Percentiles rank a stretch among this genome's conserved stretches.
phyloP scores from a whole-genome alignment of 37 sponge, comb jelly and placozoan species.

The Ianthella basta region DNA sequence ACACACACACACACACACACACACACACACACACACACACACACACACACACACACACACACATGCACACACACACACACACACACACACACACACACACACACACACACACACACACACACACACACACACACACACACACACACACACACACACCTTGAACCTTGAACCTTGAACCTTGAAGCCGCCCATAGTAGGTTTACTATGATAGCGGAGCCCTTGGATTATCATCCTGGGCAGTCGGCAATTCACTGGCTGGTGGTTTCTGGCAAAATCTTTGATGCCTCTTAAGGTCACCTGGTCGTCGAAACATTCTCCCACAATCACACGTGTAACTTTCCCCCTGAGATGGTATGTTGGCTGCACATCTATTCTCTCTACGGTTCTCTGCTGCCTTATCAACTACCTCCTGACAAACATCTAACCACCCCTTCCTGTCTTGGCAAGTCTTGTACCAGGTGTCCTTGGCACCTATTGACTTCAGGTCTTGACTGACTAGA shows the following conservation, averaged over 20 bases:
- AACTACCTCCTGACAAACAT: constrained; percentile 12
- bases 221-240: neutral
- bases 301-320: neutral
- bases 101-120: no score
- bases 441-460: no score
- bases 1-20: constrained; percentile 18
- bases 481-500: constrained; percentile 21
- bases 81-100: no score
- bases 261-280: neutral
- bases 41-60: constrained; percentile 7
- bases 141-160: no score
- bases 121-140: no score
- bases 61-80: no score
- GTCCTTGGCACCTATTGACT: constrained; percentile 16
- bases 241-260: neutral
- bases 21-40: constrained; percentile 19
- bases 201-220: neutral
- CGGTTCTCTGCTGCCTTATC: constrained; percentile 10
- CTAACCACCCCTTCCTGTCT: constrained; percentile 26
- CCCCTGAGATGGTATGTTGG: neutral
- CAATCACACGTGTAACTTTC: neutral
- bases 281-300: neutral
- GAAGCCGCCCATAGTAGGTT: no score
- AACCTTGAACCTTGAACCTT: no score
- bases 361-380: constrained; percentile 5